Conservation (phyloP, 2,797 vertebrate genomes). For the Sebastolobus altivelis region DNA sequence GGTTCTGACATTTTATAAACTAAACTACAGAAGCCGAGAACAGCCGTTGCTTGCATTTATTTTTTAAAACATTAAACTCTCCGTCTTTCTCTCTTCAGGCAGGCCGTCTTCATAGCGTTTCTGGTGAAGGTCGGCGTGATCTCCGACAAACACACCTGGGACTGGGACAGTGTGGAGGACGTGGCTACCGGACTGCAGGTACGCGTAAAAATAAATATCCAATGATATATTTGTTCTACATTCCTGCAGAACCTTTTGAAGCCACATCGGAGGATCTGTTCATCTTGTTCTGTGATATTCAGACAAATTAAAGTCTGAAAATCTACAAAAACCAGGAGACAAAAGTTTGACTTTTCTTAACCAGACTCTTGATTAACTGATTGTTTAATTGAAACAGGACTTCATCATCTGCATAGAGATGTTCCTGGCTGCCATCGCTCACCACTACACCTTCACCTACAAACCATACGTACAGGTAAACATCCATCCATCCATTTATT, state of each 20-base stretch:
- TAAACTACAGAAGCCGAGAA: no score
- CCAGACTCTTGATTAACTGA: not conserved
- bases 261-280: no score
- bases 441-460: conserved; percentile 96
- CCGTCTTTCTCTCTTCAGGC: conserved; percentile 80
- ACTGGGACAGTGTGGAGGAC: conserved; percentile 95
- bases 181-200: conserved; percentile 86
- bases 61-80: no score
- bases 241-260: no score
- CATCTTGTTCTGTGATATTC: no score
- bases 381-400: conserved; percentile 83
- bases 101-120: conserved; percentile 94
- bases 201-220: no score
- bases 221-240: no score
- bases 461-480: conserved; percentile 93
- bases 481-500: not conserved
- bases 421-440: conserved; percentile 95
- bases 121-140: conserved; percentile 96
- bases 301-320: no score
- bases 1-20: no score
- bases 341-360: not conserved
- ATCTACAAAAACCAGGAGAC: no score
- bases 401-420: conserved; percentile 98
- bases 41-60: no score
- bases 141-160: conserved; percentile 93